Evolutionary conservation across 2,113 vertebrate genomes (phyloP).

Genomic region (Hydrolagus affinis): DNA sequence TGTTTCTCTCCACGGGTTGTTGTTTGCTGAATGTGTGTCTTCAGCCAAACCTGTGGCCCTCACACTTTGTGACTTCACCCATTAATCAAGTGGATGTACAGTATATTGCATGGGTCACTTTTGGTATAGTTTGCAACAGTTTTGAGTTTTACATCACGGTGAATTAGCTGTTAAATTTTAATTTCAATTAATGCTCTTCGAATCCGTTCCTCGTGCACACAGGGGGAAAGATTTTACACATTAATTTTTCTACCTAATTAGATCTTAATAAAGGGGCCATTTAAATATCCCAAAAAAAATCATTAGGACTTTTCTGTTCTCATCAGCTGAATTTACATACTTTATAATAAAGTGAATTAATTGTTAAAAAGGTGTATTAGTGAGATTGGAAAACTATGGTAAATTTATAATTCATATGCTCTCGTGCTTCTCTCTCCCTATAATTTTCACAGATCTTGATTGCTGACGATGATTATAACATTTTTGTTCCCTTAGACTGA

Average conservation of each 20-base stretch:
- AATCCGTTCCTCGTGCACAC: constrained; percentile 52
- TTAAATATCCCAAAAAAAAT: constrained; percentile 62
- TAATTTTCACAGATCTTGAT: neutral
- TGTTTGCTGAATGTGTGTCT: neutral
- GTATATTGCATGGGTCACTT: neutral
- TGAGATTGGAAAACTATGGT: neutral
- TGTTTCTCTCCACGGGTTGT: constrained; percentile 1
- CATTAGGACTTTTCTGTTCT: constrained; percentile 52
- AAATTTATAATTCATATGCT: neutral
- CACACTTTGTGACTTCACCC: neutral
- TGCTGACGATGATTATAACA: neutral
- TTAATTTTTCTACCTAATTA: constrained; percentile 65
- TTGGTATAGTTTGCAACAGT: constrained; percentile 45
- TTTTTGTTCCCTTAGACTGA: neutral
- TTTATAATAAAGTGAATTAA: constrained; percentile 44
- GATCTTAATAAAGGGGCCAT: constrained; percentile 61
- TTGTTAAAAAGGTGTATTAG: constrained; percentile 17
- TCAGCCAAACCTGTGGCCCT: neutral
- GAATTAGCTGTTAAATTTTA: constrained; percentile 65
- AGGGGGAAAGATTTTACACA: constrained; percentile 55
- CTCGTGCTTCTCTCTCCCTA: neutral
- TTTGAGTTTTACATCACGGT: constrained; percentile 59
- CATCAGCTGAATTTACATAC: constrained; percentile 50
- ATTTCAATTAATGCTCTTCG: constrained; percentile 66
- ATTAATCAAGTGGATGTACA: neutral